Conservation (phyloP, 2,797 vertebrate genomes). For the Bovichtus diacanthus region DNA sequence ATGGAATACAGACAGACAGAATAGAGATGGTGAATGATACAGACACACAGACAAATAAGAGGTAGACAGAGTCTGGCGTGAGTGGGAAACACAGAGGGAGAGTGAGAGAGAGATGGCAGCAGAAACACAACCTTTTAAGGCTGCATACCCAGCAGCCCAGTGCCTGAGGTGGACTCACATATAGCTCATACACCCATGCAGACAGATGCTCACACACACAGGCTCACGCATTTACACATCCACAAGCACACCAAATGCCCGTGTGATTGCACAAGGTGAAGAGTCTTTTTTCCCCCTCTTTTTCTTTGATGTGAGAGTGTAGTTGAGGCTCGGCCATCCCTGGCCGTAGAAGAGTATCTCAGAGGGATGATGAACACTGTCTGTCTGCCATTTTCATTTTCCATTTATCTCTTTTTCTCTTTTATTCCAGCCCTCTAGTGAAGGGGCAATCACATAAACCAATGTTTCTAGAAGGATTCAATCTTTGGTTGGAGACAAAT, state of each 20-base stretch:
- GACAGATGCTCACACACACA: slow-evolving; percentile 57
- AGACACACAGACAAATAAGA: slow-evolving; percentile 57
- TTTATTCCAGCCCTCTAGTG: slow-evolving; percentile 47
- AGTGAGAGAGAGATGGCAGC: slow-evolving; percentile 64
- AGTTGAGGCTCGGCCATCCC: slow-evolving; percentile 46
- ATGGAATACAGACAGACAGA: slow-evolving; percentile 59
- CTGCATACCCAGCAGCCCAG: slow-evolving; percentile 81
- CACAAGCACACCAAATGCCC: slow-evolving; percentile 50
- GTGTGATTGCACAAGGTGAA: slow-evolving; percentile 70
- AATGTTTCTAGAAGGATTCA: slow-evolving; percentile 51
- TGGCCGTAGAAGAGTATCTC: slow-evolving; percentile 66
- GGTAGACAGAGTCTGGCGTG: slow-evolving; percentile 33
- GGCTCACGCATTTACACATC: slow-evolving; percentile 42
- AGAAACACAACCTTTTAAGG: slow-evolving; percentile 88
- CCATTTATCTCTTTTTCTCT: slow-evolving; percentile 47
- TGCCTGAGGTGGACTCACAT: slow-evolving; percentile 82
- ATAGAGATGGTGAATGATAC: slow-evolving; percentile 45
- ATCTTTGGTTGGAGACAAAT: slow-evolving; percentile 54
- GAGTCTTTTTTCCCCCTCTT: slow-evolving; percentile 26
- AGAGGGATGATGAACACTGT: slow-evolving; percentile 62
- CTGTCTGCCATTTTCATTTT: slow-evolving; percentile 63
- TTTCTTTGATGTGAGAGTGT: slow-evolving; percentile 59
- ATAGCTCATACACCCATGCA: slow-evolving; percentile 79
- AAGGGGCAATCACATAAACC: slow-evolving; percentile 61
- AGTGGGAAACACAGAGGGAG: slow-evolving; percentile 16